Base-by-base conservation (phyloP, 2,888 invertebrate species). In the Muscina levida region DNA sequence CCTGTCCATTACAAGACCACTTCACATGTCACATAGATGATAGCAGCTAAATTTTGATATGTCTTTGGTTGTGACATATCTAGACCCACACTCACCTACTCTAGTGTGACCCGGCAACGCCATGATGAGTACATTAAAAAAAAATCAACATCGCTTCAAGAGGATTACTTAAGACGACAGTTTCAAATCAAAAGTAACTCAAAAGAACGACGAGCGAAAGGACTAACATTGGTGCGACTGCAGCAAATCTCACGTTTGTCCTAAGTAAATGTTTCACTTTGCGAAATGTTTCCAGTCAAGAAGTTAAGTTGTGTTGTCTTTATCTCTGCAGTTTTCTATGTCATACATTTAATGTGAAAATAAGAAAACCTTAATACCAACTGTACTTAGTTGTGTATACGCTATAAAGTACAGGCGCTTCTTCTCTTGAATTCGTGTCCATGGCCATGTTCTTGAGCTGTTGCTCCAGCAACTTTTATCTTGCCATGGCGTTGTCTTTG, bases 231-330 rank as follows among this genome's bases (percentile, higher is more conserved):
- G 17, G 39, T 31, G 39, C 39, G 59, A 39, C 39, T 11, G 15
- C 37, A 39, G 11, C 22, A 57, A 66, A 51, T 59, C 46, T 42
- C 11, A 66, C 65, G 62, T 44, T 57, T 42, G 51, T 31, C 70
- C 37, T 19, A 37, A 53, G 67, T 67, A 72, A 62, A 75, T 67
- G 67, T 67, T 71, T 74, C 51, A 51, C 26, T 42, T 51, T 67
- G 66, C 17, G 67, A 79, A 59, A n/a, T 67, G 22, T 71, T 66
- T 59, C 59, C 56, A 74, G 79, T 57, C 72, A 72, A 70, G 68
- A 76, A 62, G 65, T 76, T 31, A 72, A 68, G 72, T 51, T 72
- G 42, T 80, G 72, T 51, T 72, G 42, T 80, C 24, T 67, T 70
- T 53, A 66, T 70, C 37, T 57, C 15, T 59, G 72, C 44, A 37